Conservation (phyloP, 2,113 vertebrate genomes). For the Alouatta palliata region DNA sequence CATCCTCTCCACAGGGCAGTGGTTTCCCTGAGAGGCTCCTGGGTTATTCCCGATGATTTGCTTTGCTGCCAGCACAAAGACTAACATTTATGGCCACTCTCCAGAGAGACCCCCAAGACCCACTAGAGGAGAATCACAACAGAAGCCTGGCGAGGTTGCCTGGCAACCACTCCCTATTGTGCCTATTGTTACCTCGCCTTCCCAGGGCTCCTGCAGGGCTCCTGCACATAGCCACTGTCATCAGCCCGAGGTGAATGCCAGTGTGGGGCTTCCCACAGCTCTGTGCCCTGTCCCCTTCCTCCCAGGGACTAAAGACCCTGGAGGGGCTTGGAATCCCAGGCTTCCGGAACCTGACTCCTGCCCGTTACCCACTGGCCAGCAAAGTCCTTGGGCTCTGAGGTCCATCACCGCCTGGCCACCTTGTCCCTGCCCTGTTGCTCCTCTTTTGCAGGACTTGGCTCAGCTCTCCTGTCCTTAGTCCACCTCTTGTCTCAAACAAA, state of each 20-base stretch:
- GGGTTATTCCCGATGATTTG: fast-evolving
- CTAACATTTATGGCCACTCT: background rate
- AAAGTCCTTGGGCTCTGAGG: too few species aligned
- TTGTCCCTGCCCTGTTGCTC: background rate
- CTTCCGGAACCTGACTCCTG: background rate
- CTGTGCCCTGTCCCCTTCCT: background rate
- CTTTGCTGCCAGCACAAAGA: background rate
- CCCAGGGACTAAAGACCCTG: too few species aligned
- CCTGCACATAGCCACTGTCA: too few species aligned
- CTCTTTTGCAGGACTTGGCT: background rate
- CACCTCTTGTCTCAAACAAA: background rate
- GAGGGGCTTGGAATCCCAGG: background rate
- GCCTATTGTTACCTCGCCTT: background rate
- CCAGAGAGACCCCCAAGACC: background rate
- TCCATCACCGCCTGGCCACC: too few species aligned
- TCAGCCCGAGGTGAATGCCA: background rate
- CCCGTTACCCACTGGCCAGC: fast-evolving
- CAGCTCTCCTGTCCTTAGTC: background rate
- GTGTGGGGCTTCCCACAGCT: background rate
- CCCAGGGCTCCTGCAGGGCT: fast-evolving
- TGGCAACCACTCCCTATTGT: background rate
- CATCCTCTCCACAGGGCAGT: fast-evolving
- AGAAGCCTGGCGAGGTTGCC: background rate
- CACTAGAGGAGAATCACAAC: background rate
- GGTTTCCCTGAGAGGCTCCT: background rate